Evolutionary conservation across 2,888 invertebrate genomes (phyloP), one percentile per base, ranked within the genome.

Genomic region (Geophilus truncorum): DNA sequence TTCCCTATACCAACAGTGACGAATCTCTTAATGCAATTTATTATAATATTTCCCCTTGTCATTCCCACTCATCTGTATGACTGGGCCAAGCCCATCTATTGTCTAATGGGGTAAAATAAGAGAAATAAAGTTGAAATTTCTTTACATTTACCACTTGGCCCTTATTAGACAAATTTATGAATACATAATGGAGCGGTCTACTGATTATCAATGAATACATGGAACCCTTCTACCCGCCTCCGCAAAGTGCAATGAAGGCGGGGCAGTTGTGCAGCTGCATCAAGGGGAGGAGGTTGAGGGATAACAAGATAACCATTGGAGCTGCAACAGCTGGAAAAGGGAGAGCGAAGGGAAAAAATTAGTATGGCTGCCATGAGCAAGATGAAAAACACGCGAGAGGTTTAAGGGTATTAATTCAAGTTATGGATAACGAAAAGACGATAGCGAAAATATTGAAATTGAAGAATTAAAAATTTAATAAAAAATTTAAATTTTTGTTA

Each of bases 271-370:
- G 57, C 57, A 62, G 57, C 57, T 62, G 57, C 57, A 62, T 18
- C 21, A n/a, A 62, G 57, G 57, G 57, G 57, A 23, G 23, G 57
- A 62, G 57, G 57, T 62, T 62, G 5, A 62, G 57, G 57, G 57
- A 62, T 62, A 62, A 62, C 57, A 62, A 62, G 57, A 62, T 62
- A 62, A 62, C 57, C 57, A 62, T 62, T 62, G 57, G 57, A 62
- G 57, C 57, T 21, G 57, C 57, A 62, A 62, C 57, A 62, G 57
- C 57, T 62, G 57, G 57, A 62, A 18, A 62, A 23, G 57, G 57
- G 23, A 21, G 23, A 62, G 23, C n/a, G 18, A 18, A n/a, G 18
- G 57, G 23, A 62, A 23, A 23, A 23, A 62, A 62, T 62, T 18
- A 62, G 57, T 62, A 62, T 40, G 12, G 40, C 57, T 62, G n/a